Evolutionary conservation across 53 echinoderm and acorn worm genomes (phyloP).

Genomic region (Actinopyga echinites): DNA sequence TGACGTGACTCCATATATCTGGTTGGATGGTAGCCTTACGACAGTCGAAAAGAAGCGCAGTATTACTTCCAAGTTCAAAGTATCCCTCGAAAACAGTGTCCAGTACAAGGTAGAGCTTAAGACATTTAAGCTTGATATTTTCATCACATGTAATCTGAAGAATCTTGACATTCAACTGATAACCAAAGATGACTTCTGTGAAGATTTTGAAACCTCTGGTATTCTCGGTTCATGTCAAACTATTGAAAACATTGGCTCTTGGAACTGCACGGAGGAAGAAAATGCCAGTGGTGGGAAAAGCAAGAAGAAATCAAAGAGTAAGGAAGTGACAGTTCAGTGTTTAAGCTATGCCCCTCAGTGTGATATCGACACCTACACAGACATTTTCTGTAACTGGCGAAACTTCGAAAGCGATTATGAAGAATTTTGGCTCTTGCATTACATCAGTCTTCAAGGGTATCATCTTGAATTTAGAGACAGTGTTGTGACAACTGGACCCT

Average conservation of each 20-base stretch:
- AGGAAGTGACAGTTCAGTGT: slow-evolving; percentile 42
- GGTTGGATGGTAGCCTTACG: slow-evolving; percentile 58
- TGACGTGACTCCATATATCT: slow-evolving; percentile 37
- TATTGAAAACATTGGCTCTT: slow-evolving; percentile 47
- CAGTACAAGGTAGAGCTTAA: slow-evolving; percentile 59
- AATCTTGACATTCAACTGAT: slow-evolving; percentile 65
- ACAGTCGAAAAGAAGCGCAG: slow-evolving; percentile 55
- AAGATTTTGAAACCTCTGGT: slow-evolving; percentile 38
- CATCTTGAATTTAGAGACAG: slow-evolving; percentile 70
- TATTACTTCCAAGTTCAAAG: slow-evolving; percentile 43
- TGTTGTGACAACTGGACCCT: slow-evolving; percentile 43
- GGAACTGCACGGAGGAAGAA: slow-evolving; percentile 39
- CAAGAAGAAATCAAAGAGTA: not conserved
- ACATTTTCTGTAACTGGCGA: slow-evolving; percentile 16
- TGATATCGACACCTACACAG: slow-evolving; percentile 61
- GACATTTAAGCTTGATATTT: slow-evolving; percentile 44
- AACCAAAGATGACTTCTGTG: slow-evolving; percentile 57
- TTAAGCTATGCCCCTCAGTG: slow-evolving; percentile 56
- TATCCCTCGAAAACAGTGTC: slow-evolving; percentile 51
- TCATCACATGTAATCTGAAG: slow-evolving; percentile 54
- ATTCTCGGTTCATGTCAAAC: slow-evolving; percentile 69
- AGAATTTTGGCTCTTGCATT: slow-evolving; percentile 42
- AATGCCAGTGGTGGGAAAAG: not conserved
- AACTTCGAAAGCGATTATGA: slow-evolving; percentile 42
- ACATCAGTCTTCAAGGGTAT: slow-evolving; percentile 63